A percentile compares a stretch with the other conserved stretches of the same genome.
phyloP scores from a whole-genome alignment of 1,140 invertebrate species.

The Halotydeus destructor region DNA sequence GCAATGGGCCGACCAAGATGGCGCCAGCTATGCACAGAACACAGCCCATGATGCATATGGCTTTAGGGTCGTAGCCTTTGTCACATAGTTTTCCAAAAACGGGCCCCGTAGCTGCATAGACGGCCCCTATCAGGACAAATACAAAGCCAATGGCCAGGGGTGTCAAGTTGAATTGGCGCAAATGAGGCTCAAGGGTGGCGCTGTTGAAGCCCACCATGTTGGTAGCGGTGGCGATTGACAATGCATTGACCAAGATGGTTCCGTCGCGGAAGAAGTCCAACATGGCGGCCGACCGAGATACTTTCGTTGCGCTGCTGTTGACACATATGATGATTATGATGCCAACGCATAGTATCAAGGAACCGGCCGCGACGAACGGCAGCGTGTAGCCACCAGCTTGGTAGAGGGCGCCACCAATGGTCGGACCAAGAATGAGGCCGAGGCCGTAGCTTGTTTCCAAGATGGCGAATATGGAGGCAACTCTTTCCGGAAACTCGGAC shows the following conservation, averaged over 20 bases:
- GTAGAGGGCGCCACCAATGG: conserved; percentile 18
- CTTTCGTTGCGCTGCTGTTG: no score
- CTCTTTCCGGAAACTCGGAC: conserved; percentile 9
- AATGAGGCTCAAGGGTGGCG: conserved; percentile 57
- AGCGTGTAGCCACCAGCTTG: conserved; percentile 13
- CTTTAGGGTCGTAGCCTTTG: conserved; percentile 2
- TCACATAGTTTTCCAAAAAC: conserved; percentile 23
- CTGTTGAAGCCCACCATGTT: conserved; percentile 46
- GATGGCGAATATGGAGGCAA: conserved; percentile 8
- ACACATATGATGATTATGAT: conserved; percentile 6
- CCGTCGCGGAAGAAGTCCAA: no score
- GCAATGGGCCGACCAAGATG: conserved; percentile 16
- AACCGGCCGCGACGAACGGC: conserved; percentile 9
- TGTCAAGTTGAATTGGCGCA: conserved; percentile 29
- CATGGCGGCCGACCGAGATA: no score
- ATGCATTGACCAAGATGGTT: conserved; percentile 8
- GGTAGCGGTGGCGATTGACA: conserved; percentile 6
- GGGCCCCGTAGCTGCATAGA: conserved; percentile 23
- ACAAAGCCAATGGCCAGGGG: conserved; percentile 20
- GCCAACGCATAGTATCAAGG: background rate
- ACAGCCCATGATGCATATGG: conserved; percentile 13
- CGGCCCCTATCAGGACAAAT: conserved; percentile 22
- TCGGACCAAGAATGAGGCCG: conserved; percentile 19
- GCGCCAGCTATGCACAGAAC: conserved; percentile 9
- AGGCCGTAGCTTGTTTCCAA: conserved; percentile 18